Conservation (phyloP, 2,888 invertebrate species). For the Lysandra bellargus region DNA sequence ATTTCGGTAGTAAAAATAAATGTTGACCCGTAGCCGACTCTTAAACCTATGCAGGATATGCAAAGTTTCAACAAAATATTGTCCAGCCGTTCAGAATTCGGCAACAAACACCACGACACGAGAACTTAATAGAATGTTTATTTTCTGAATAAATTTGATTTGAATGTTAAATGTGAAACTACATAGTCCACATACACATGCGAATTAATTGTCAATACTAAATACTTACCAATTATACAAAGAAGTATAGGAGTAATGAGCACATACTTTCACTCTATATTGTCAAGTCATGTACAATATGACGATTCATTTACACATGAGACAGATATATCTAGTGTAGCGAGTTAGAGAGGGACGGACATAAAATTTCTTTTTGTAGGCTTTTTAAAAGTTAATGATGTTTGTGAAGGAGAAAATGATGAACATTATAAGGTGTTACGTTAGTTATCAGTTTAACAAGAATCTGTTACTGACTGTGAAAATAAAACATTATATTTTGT, state of each 20-base stretch:
- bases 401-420: background rate
- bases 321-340: constrained; percentile 6
- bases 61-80: too few relatives aligned
- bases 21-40: too few relatives aligned
- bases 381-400: constrained; percentile 16
- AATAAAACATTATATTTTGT: too few relatives aligned
- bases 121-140: too few relatives aligned
- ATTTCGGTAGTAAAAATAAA: too few relatives aligned
- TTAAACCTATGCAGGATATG: too few relatives aligned
- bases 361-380: constrained; percentile 15
- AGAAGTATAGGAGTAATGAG: background rate
- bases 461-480: background rate
- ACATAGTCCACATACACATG: background rate
- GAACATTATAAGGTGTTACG: background rate
- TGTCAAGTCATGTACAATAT: constrained; percentile 26
- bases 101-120: too few relatives aligned
- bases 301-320: constrained; percentile 26
- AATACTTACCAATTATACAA: constrained; percentile 5
- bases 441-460: background rate
- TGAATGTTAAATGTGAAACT: background rate
- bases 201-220: background rate
- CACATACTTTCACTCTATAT: constrained; percentile 7
- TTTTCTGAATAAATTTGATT: too few relatives aligned
- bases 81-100: too few relatives aligned
- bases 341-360: constrained; percentile 2